Evolutionary conservation across 1,140 invertebrate species (phyloP).

Genomic region (Ectropis grisescens): DNA sequence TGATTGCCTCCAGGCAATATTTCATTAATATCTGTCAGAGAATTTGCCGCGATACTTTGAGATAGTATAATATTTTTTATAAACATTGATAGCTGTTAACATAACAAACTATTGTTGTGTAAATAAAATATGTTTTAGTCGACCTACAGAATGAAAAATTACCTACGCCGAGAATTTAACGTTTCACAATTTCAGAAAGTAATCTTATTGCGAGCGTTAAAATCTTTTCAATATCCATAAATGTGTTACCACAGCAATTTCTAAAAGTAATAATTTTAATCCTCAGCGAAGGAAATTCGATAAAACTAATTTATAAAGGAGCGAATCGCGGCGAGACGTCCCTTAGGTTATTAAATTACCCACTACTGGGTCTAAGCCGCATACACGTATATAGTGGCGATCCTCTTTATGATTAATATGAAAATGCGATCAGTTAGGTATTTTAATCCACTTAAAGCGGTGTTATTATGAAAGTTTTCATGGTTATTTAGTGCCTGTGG

Average conservation of each 20-base stretch:
- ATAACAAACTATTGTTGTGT: too few relatives aligned
- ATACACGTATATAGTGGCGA: slow-evolving; percentile 21
- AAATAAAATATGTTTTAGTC: too few relatives aligned
- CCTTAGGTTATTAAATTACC: slow-evolving; percentile 44
- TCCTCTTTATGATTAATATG: slow-evolving; percentile 36
- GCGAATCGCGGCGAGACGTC: slow-evolving; percentile 21
- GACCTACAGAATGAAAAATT: too few relatives aligned
- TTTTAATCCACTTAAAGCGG: slow-evolving; percentile 50
- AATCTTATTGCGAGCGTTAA: too few relatives aligned
- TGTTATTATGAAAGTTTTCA: slow-evolving; percentile 53
- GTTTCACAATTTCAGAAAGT: too few relatives aligned
- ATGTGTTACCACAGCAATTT: too few relatives aligned
- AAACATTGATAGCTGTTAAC: too few relatives aligned
- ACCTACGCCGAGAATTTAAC: too few relatives aligned
- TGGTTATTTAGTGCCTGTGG: slow-evolving; percentile 43
- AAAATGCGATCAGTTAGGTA: slow-evolving; percentile 30
- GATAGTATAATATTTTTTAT: slow-evolving; percentile 25
- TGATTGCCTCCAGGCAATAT: slow-evolving; percentile 40
- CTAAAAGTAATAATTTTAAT: slow-evolving; percentile 21
- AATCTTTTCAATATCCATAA: too few relatives aligned
- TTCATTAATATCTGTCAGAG: slow-evolving; percentile 51
- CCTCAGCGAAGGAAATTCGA: slow-evolving; percentile 18
- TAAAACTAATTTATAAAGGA: slow-evolving; percentile 35
- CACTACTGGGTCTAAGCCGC: slow-evolving; percentile 6
- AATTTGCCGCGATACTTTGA: slow-evolving; percentile 27